phyloP scores from a whole-genome alignment of 2,888 invertebrate species.

The Physocephala rufipes region DNA sequence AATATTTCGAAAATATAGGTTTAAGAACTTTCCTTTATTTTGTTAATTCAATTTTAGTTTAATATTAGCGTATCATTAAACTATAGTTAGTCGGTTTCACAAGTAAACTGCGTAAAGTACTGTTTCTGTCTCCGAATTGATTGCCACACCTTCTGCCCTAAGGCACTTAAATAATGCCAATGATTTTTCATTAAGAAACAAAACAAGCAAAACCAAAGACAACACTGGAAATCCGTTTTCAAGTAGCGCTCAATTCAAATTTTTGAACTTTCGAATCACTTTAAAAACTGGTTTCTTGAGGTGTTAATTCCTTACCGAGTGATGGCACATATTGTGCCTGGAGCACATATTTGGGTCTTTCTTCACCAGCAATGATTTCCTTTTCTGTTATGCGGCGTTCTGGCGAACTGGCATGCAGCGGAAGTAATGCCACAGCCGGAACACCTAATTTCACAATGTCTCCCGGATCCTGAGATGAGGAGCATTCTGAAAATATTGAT shows the following conservation, averaged over 20 bases:
- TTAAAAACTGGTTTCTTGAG: not conserved
- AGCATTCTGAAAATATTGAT: slow-evolving; percentile 56
- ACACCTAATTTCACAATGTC: slow-evolving; percentile 60
- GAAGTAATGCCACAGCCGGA: slow-evolving; percentile 65
- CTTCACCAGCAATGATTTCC: slow-evolving; percentile 74
- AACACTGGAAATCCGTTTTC: not conserved
- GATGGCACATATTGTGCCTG: slow-evolving; percentile 62
- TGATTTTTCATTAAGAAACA: not conserved
- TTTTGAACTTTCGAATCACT: not conserved
- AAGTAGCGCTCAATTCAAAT: not conserved
- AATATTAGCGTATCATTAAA: no score
- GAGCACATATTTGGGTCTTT: slow-evolving; percentile 69
- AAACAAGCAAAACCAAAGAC: not conserved
- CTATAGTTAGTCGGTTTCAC: no score
- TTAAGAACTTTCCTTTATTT: no score
- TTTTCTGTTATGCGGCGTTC: slow-evolving; percentile 68
- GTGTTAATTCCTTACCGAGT: slow-evolving; percentile 49
- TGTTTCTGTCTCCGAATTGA: no score
- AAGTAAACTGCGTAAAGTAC: no score
- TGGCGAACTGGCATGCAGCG: slow-evolving; percentile 65
- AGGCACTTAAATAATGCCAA: not conserved
- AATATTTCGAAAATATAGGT: no score
- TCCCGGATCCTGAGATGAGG: slow-evolving; percentile 61
- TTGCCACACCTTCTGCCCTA: no score
- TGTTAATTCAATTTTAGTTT: no score